These are phyloP conservation scores for Sicus ferrugineus DNA, from an alignment of 2,888 invertebrate species.

Conservation along the genomic window DNA sequence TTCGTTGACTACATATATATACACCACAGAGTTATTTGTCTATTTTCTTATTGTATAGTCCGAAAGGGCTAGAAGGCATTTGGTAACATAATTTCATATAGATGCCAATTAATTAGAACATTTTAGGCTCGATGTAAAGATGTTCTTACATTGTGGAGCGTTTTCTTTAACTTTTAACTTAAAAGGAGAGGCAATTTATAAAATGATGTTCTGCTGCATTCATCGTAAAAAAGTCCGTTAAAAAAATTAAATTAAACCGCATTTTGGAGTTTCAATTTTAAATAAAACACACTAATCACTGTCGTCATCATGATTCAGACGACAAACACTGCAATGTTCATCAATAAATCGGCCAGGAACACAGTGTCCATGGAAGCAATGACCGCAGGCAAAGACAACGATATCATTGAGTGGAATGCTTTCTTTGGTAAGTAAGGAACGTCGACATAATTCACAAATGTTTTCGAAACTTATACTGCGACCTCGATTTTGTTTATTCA, in stretches of 20 bases:
- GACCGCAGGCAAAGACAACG: constrained; percentile 86
- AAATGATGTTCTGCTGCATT: too few species aligned
- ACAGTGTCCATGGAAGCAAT: constrained; percentile 88
- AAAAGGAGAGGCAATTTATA: too few species aligned
- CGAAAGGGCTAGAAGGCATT: constrained; percentile 3
- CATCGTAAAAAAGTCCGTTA: not conserved
- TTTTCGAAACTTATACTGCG: constrained; percentile 76
- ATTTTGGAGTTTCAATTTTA: not conserved
- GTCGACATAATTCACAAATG: constrained; percentile 81
- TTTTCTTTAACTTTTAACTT: too few species aligned
- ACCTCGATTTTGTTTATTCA: constrained; percentile 80
- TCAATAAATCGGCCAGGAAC: constrained; percentile 66
- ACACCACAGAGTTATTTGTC: not conserved
- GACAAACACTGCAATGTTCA: constrained; percentile 50
- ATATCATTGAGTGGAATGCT: constrained; percentile 74
- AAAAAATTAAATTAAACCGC: too few species aligned
- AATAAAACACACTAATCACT: constrained; percentile 5
- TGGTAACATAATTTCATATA: constrained; percentile 1
- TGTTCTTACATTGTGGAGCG: too few species aligned
- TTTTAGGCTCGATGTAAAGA: too few species aligned
- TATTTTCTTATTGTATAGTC: not conserved
- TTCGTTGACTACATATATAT: not conserved
- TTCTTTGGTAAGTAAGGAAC: constrained; percentile 78
- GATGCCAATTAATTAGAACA: too few species aligned
- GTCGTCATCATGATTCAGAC: constrained; percentile 36